Evolutionary conservation across 2,888 invertebrate genomes (phyloP).

Genomic region (Cataglyphis albicans): DNA sequence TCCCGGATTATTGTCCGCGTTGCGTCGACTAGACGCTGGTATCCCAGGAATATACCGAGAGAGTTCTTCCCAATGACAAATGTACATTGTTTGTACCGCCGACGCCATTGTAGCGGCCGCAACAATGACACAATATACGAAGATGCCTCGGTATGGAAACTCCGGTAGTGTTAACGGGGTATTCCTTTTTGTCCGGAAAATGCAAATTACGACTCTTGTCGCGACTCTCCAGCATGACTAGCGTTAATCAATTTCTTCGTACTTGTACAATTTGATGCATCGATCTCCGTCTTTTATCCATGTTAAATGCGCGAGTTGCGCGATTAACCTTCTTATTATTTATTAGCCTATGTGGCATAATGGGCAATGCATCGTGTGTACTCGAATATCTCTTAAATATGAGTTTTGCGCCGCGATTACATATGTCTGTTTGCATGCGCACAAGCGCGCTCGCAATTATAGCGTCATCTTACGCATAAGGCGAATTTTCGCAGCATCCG

Average conservation of each 20-base stretch:
- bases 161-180: constrained; percentile 52
- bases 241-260: constrained; percentile 46
- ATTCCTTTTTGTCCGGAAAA: constrained; percentile 62
- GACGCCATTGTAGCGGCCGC: constrained; percentile 59
- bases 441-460: not conserved
- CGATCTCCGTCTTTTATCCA: constrained; percentile 26
- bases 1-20: constrained; percentile 60
- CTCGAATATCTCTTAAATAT: not conserved
- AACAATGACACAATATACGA: constrained; percentile 66
- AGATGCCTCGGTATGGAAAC: constrained; percentile 57
- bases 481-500: constrained; percentile 33
- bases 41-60: constrained; percentile 46
- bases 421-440: not conserved
- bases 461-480: constrained; percentile 15
- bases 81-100: constrained; percentile 59
- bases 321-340: constrained; percentile 36
- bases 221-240: constrained; percentile 31
- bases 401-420: not conserved
- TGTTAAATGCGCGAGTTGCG: constrained; percentile 27
- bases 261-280: constrained; percentile 10
- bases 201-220: constrained; percentile 55
- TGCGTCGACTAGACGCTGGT: constrained; percentile 30
- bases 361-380: not conserved
- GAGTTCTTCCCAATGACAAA: constrained; percentile 58
- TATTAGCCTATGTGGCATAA: not conserved